Base-by-base conservation (phyloP, 1,140 invertebrate genomes). In the Camponotus pennsylvanicus region DNA sequence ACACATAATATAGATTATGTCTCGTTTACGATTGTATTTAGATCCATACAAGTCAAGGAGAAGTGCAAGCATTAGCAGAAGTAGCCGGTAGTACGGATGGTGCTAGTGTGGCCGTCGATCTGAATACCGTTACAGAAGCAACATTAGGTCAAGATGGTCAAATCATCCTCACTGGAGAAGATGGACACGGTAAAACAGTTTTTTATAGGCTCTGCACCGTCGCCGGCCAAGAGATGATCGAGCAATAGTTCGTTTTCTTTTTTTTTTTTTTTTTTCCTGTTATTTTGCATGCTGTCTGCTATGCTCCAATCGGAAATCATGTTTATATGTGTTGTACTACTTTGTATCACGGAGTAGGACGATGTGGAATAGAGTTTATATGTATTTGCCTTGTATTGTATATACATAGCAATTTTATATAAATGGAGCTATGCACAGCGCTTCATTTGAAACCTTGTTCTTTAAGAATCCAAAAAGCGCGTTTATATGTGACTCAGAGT, bases 111-210 rank as follows among this genome's bases (percentile, higher is more conserved):
- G 97, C 97, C 59, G 98, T 99, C 52, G 98, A 99, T 95, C 96
- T 99, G 88, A 98, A 98, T 95, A 97, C 97, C 67, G 97, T 98
- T 18, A 97, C 98, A 3, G 98, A 98, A 95, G 98, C 98, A 32
- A 97, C 97, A 61, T 95, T 98, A 77, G 97, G 97, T 90, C 98
- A 98, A 94, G 98, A 99, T 94, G 98, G 98, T 40, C 98, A 99
- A 95, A 97, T 99, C 90, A 99, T 99, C 92, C 96, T 99, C 86
- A 99, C 98, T 66, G 98, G 98, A 77, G 98, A 99, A 96, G 98
- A 98, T 95, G 97, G 98, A 92, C 98, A 98, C 95, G 98, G 98
- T 98, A 96, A 94, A 95, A 93, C 94, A 93, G 93, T 95, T 95
- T 95, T 95, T 94, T 95, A 95, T 95, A 95, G 94, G 95, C 94